These are phyloP conservation scores for Aleiodes alternator DNA, from an alignment of 2,888 invertebrate species.

Conservation along the genomic window DNA sequence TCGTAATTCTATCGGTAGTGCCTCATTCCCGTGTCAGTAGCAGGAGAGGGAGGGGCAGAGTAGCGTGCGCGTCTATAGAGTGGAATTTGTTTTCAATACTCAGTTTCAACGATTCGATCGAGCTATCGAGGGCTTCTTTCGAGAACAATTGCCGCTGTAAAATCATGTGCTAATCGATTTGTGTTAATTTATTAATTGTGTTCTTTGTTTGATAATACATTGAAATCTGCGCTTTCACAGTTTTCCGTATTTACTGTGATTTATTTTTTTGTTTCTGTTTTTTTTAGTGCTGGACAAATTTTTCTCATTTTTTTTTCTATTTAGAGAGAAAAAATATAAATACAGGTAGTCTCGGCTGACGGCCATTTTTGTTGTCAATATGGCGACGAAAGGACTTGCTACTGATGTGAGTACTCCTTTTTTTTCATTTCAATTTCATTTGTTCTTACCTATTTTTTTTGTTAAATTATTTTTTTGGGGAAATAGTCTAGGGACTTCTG, in stretches of 20 bases:
- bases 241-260: conserved; percentile 3
- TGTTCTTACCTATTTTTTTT: conserved; percentile 7
- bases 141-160: not conserved
- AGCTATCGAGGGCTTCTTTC: not conserved
- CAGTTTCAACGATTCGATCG: not conserved
- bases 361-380: conserved; percentile 70
- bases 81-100: not conserved
- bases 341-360: conserved; percentile 54
- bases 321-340: conserved; percentile 27
- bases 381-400: conserved; percentile 70
- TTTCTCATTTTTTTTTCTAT: not conserved
- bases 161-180: not conserved
- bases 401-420: conserved; percentile 63
- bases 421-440: conserved; percentile 16
- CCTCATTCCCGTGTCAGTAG: conserved; percentile 39
- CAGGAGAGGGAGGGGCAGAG: not conserved
- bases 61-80: conserved; percentile 27
- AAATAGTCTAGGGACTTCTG: not conserved
- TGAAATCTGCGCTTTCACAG: not conserved
- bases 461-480: not conserved
- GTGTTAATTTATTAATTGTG: conserved; percentile 9
- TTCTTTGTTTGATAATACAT: not conserved
- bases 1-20: conserved; percentile 12
- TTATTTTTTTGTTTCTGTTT: not conserved
- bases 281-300: not conserved